Conservation (phyloP, 1,140 invertebrate genomes). For the Leptinotarsa defecta region DNA sequence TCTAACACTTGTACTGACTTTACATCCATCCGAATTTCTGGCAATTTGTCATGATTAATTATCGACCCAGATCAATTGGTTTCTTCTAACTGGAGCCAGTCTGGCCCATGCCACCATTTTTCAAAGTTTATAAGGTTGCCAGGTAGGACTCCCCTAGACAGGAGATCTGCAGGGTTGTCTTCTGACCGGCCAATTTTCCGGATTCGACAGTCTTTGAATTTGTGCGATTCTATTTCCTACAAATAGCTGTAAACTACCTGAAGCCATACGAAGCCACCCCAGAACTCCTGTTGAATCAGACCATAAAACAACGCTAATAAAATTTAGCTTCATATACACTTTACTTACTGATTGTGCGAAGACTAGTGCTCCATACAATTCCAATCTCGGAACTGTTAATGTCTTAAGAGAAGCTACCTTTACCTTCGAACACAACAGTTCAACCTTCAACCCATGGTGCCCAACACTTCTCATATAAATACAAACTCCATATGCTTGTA, state of each 20-base stretch:
- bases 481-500: slow-evolving; percentile 50
- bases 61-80: not conserved
- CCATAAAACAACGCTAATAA: slow-evolving; percentile 30
- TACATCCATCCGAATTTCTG: slow-evolving; percentile 6
- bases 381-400: slow-evolving; percentile 34
- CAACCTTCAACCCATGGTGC: slow-evolving; percentile 17
- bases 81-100: slow-evolving; percentile 25
- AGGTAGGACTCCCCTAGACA: slow-evolving; percentile 41
- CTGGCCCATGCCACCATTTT: slow-evolving; percentile 34
- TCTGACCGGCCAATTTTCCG: slow-evolving; percentile 36
- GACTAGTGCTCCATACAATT: slow-evolving; percentile 32
- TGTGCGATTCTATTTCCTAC: slow-evolving; percentile 45
- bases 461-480: slow-evolving; percentile 39
- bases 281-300: slow-evolving; percentile 37
- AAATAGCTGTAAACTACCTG: slow-evolving; percentile 40
- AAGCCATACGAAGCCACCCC: slow-evolving; percentile 32
- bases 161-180: slow-evolving; percentile 49
- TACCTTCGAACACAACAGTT: slow-evolving; percentile 52
- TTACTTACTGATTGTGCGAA: slow-evolving; percentile 17
- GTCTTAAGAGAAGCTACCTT: slow-evolving; percentile 55
- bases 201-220: slow-evolving; percentile 38
- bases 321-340: not conserved
- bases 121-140: slow-evolving; percentile 24
- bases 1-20: not conserved
- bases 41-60: slow-evolving; percentile 7